Base-by-base conservation (phyloP, 2,888 invertebrate genomes). In the Tenthredo mesomela region DNA sequence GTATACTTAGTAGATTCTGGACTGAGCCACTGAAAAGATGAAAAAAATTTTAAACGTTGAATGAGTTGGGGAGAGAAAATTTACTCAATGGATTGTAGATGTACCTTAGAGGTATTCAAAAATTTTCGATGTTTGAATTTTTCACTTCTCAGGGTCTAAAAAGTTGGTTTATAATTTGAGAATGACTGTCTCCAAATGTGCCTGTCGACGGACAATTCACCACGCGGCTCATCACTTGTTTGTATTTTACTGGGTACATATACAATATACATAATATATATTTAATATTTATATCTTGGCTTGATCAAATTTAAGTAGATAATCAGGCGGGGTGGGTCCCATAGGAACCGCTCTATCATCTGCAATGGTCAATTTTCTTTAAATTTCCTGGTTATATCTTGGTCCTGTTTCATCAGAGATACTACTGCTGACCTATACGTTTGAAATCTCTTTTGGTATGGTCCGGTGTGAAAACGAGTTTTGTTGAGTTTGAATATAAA, bases 391-490 rank as follows among this genome's bases (percentile, higher is more conserved):
- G 77, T 77, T 29, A 29, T 54, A 33, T 77, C 18, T 54, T 73
- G 43, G 40, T 43, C 71, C 21, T 43, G 43, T 73, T 73, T 67
- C 10, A 43, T 37, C 40, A 10, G 40, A 77, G 33, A 25, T 77
- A 77, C 47, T 40, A 73, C 71, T 43, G 43, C 71, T 73, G 43
- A 43, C 71, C 71, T 71, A 6, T 54, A 73, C 71, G 71, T 73
- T 73, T 21, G 71, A n/a, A 75, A 77, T 21, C 9, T 29, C 29
- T 25, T 54, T 54, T 10, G 77, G 25, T 25, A 29, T 77, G 50
- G 54, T 33, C 77, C 50, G 61, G 80, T 58, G 37, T 40, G 61
- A 80, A 61, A 80, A 80, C 61, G 80, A 80, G 80, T 80, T 61
- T 58, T 61, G 40, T 25, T 40, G 15, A 9, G 80, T 58, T 61